Conservation (phyloP, 2,113 vertebrate species). For the Scomber japonicus region DNA sequence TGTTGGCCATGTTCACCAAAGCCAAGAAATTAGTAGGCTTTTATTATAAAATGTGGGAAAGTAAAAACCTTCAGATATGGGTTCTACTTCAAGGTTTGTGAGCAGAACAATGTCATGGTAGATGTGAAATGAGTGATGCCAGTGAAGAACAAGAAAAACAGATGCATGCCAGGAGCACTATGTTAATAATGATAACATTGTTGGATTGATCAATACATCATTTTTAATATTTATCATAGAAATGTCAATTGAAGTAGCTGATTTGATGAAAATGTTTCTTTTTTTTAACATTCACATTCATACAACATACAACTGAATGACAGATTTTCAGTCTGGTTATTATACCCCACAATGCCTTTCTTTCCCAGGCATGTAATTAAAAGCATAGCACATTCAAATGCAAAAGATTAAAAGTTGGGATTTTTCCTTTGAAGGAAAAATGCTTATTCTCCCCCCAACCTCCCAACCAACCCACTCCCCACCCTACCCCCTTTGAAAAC, state of each 20-base stretch:
- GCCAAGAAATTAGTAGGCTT: constrained; percentile 63
- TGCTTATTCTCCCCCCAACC: background rate
- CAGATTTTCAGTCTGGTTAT: background rate
- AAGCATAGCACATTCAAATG: constrained; percentile 17
- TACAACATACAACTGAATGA: constrained; percentile 4
- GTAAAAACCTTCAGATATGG: constrained; percentile 67
- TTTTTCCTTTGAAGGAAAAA: background rate
- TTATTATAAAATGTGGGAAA: constrained; percentile 78
- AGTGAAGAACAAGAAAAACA: constrained; percentile 42
- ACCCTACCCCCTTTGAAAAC: constrained; percentile 25
- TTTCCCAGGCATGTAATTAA: constrained; percentile 13
- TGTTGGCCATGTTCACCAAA: constrained; percentile 65
- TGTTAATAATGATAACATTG: background rate
- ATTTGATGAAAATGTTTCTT: background rate
- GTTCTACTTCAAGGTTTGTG: constrained; percentile 48
- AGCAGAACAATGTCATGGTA: constrained; percentile 51
- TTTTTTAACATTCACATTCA: background rate
- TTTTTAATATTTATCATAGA: background rate
- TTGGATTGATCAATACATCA: background rate
- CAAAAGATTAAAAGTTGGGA: background rate
- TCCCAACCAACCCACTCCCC: background rate
- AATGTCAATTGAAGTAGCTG: background rate
- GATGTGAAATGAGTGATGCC: constrained; percentile 39
- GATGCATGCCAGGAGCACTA: constrained; percentile 14
- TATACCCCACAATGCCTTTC: background rate